A percentile compares a stretch with the other conserved stretches of the same genome.
Conservation (phyloP, 2,113 vertebrate genomes). For the Tachysurus fulvidraco region DNA sequence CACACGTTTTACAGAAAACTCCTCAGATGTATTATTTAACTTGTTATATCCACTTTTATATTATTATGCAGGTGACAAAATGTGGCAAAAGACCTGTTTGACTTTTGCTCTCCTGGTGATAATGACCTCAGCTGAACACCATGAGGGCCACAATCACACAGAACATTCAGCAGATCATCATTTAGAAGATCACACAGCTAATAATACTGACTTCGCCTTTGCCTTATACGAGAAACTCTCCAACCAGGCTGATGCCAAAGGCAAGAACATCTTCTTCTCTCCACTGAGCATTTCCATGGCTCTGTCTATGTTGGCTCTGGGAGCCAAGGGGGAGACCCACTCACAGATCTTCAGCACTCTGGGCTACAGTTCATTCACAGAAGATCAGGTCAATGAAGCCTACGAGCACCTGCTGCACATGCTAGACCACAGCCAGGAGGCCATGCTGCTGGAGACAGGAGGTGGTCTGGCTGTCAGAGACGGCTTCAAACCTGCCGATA, state of each 20-base stretch:
- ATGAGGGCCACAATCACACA: conserved; percentile 32
- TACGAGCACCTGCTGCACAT: conserved; percentile 67
- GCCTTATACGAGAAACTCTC: conserved; percentile 75
- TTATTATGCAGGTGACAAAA: conserved; percentile 59
- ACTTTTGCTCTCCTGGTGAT: conserved; percentile 65
- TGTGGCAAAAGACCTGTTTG: conserved; percentile 65
- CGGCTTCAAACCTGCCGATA: conserved; percentile 50
- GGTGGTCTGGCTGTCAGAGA: conserved; percentile 63
- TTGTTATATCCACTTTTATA: not conserved
- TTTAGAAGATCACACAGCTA: conserved; percentile 41
- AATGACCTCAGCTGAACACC: conserved; percentile 54
- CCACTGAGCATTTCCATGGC: conserved; percentile 68
- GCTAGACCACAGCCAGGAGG: conserved; percentile 60
- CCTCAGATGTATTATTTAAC: no score
- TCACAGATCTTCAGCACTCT: conserved; percentile 71
- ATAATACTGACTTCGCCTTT: conserved; percentile 78
- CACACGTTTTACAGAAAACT: no score
- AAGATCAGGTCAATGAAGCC: conserved; percentile 59
- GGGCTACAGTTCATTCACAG: conserved; percentile 57
- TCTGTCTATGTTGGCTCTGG: conserved; percentile 66
- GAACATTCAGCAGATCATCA: conserved; percentile 40
- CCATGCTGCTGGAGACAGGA: conserved; percentile 66
- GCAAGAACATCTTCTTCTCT: conserved; percentile 77
- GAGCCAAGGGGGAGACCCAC: conserved; percentile 61
- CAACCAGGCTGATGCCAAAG: conserved; percentile 42